Conservation (phyloP, 2,113 vertebrate genomes). For the Perca fluviatilis region DNA sequence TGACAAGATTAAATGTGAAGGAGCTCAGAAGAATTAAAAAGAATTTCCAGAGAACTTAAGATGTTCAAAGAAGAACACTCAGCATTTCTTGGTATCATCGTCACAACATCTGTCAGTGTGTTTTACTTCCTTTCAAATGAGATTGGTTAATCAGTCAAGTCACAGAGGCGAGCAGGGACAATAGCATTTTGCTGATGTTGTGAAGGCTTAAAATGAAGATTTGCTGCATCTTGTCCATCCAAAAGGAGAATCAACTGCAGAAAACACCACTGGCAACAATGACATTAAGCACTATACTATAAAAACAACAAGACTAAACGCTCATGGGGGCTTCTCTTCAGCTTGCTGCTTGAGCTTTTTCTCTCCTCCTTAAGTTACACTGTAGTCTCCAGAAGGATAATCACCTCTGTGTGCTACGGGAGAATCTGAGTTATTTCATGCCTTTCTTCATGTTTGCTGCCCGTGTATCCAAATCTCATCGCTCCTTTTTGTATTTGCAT, state of each 20-base stretch:
- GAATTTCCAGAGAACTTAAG: constrained; percentile 69
- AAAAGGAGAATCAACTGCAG: constrained; percentile 33
- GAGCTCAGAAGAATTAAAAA: constrained; percentile 74
- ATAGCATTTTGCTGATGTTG: constrained; percentile 55
- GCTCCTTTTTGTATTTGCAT: constrained; percentile 56
- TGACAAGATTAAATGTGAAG: constrained; percentile 79
- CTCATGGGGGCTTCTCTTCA: constrained; percentile 46
- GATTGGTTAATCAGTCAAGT: constrained; percentile 62
- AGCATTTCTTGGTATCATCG: constrained; percentile 69
- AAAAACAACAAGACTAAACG: constrained; percentile 40
- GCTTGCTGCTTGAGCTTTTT: constrained; percentile 29
- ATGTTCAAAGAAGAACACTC: constrained; percentile 63
- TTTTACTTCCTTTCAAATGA: constrained; percentile 53
- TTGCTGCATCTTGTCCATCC: constrained; percentile 54
- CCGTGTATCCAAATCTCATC: constrained; percentile 66
- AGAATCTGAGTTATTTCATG: constrained; percentile 48
- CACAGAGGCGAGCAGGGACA: constrained; percentile 61
- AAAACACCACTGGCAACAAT: constrained; percentile 38
- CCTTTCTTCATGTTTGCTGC: constrained; percentile 54
- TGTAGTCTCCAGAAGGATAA: constrained; percentile 68
- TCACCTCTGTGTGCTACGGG: constrained; percentile 59
- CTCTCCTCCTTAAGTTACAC: constrained; percentile 60
- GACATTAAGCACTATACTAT: constrained; percentile 36
- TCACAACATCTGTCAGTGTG: constrained; percentile 71
- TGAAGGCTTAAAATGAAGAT: constrained; percentile 70